Conservation (phyloP, 2,797 vertebrate species). For the Pristis pectinata region DNA sequence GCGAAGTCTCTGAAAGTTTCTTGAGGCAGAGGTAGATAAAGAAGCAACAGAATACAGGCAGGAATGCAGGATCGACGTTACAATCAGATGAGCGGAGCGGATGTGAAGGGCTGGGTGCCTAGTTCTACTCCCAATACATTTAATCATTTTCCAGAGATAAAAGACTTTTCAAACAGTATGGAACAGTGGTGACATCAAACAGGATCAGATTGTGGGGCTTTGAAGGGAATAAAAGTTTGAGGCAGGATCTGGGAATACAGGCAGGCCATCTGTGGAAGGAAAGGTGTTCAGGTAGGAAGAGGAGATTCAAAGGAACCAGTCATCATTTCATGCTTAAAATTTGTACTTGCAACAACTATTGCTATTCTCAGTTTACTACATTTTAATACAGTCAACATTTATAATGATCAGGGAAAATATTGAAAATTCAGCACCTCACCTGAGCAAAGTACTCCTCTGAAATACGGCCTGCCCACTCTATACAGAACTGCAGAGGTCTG, state of each 20-base stretch:
- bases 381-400: slow-evolving; percentile 14
- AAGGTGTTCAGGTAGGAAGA: neutral
- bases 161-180: neutral
- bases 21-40: no score
- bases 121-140: no score
- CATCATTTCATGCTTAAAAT: neutral
- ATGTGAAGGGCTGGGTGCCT: no score
- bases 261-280: neutral
- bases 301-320: neutral
- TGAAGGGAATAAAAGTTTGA: neutral
- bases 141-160: neutral
- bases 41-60: no score
- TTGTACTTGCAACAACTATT: neutral
- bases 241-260: no score
- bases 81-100: no score
- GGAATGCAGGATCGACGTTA: no score
- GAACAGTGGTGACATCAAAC: neutral
- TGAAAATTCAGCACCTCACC: slow-evolving; percentile 56
- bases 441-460: slow-evolving; percentile 97
- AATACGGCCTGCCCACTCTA: slow-evolving; percentile 92
- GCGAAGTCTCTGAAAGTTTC: no score
- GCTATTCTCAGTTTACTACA: neutral
- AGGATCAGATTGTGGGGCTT: neutral
- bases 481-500: slow-evolving; percentile 77
- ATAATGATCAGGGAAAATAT: slow-evolving; percentile 6